phyloP scores from a whole-genome alignment of 2,113 vertebrate genomes.

The Cygnus atratus region DNA sequence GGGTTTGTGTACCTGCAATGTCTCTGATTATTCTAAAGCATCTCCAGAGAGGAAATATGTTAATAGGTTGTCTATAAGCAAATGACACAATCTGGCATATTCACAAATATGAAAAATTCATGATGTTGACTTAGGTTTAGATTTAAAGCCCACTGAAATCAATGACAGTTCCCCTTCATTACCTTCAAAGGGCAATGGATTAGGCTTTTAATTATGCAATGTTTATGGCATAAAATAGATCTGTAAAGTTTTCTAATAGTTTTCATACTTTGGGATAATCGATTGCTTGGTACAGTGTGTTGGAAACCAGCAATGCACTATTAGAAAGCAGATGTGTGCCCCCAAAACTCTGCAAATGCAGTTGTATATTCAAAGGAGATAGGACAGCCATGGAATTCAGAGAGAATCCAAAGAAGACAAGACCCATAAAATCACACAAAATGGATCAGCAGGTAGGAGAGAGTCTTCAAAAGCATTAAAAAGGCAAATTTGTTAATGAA shows the following conservation, averaged over 20 bases:
- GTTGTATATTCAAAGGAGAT: background rate
- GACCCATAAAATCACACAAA: background rate
- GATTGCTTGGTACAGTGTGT: background rate
- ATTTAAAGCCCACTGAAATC: background rate
- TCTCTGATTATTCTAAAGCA: background rate
- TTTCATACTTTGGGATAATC: background rate
- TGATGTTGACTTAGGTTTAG: background rate
- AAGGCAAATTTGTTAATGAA: background rate
- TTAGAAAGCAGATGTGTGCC: background rate
- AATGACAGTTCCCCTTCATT: background rate
- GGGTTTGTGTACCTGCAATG: background rate
- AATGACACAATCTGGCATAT: background rate
- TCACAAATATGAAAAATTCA: background rate
- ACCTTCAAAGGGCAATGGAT: background rate
- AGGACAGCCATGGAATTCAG: background rate
- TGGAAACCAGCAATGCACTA: background rate
- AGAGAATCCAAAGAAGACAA: background rate
- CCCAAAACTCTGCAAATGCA: background rate
- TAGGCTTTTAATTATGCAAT: background rate
- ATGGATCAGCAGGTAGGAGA: background rate
- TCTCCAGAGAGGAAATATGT: background rate
- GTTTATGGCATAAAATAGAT: background rate
- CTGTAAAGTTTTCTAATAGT: background rate
- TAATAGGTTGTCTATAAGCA: background rate
- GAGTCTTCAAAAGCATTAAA: background rate